Percentiles rank a stretch among this genome's conserved stretches.
phyloP scores from a whole-genome alignment of 2,797 vertebrate species.

The Hapalemur alaotrensis region DNA sequence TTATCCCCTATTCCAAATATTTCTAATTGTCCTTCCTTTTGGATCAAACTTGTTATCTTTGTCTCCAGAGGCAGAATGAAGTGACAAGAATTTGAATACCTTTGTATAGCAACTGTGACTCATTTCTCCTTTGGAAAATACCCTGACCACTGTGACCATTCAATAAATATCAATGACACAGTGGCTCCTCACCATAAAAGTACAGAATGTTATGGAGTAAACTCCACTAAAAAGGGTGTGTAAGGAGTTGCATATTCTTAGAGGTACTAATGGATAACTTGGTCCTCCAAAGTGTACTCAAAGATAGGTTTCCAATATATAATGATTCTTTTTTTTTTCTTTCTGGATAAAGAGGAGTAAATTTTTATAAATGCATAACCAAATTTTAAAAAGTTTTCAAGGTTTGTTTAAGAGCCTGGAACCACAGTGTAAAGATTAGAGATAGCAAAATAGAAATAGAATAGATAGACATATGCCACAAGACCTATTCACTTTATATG shows the following conservation, averaged over 20 bases:
- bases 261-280: neutral
- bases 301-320: neutral
- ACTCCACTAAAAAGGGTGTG: neutral
- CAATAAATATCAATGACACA: neutral
- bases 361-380: neutral
- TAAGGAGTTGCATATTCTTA: neutral
- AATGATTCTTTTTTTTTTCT: neutral
- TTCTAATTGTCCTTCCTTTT: constrained; percentile 6
- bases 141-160: neutral
- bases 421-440: neutral
- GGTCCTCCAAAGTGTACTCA: neutral
- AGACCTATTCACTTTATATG: neutral
- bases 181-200: neutral
- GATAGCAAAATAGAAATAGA: neutral
- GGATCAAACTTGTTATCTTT: neutral
- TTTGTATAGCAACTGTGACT: neutral
- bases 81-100: neutral
- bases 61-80: constrained; percentile 36
- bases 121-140: constrained; percentile 7
- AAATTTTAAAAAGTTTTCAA: neutral
- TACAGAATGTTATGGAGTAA: neutral
- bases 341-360: neutral
- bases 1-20: neutral
- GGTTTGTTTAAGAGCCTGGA: neutral
- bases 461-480: neutral